A percentile compares a stretch with the other conserved stretches of the same genome.
Evolutionary conservation across 2,113 vertebrate species (phyloP).

Genomic region (Tragelaphus strepsiceros): DNA sequence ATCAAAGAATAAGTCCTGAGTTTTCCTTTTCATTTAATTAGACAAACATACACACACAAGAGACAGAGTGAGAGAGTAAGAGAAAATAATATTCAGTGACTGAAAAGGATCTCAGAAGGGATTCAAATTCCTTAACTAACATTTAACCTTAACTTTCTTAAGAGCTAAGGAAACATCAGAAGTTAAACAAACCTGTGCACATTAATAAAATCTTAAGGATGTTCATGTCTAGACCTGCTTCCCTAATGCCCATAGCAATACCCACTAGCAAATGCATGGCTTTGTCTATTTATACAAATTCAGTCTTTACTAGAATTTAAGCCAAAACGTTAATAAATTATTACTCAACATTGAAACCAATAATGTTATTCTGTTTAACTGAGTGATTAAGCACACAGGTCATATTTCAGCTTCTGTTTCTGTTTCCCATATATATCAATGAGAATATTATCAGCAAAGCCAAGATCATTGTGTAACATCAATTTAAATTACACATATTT

Average conservation of each 20-base stretch:
- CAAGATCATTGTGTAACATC: slow-evolving; percentile 24
- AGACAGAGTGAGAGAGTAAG: background rate
- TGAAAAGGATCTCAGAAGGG: background rate
- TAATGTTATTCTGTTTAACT: background rate
- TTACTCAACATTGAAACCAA: slow-evolving; percentile 57
- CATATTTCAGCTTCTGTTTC: slow-evolving; percentile 67
- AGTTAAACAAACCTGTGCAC: slow-evolving; percentile 10
- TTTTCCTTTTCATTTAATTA: background rate
- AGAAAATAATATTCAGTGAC: background rate
- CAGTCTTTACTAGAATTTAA: slow-evolving; percentile 53
- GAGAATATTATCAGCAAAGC: slow-evolving; percentile 66
- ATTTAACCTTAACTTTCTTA: background rate
- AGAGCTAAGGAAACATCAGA: background rate
- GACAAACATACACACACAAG: accelerated
- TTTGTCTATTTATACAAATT: slow-evolving; percentile 52
- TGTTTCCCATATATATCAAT: slow-evolving; percentile 53
- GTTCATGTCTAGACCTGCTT: background rate
- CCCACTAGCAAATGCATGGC: background rate
- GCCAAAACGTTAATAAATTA: slow-evolving; percentile 60
- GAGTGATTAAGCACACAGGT: slow-evolving; percentile 53
- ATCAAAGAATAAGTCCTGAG: background rate
- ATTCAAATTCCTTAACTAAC: background rate
- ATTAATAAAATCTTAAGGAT: background rate
- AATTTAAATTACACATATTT: background rate
- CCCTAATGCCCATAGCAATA: background rate